Evolutionary conservation across 1,140 invertebrate genomes (phyloP).

Genomic region (Drosophila auraria): DNA sequence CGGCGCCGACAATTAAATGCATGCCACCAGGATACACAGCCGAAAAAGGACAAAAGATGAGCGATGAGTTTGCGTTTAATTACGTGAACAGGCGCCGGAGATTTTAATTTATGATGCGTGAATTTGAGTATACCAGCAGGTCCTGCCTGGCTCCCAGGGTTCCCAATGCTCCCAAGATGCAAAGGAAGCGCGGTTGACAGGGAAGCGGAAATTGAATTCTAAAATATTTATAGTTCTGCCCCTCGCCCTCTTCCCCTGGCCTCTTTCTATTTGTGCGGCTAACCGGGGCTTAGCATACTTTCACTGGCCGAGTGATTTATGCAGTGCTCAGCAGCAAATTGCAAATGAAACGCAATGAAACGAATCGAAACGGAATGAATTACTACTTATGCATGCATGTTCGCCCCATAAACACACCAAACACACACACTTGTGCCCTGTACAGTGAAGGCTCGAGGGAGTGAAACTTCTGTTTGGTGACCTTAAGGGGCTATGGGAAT

Average conservation of each 20-base stretch:
- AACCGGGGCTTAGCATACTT: conserved; percentile 56
- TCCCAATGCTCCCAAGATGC: background rate
- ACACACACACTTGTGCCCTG: conserved; percentile 1
- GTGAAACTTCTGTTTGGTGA: background rate
- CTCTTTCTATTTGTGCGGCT: conserved; percentile 11
- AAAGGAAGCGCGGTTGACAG: conserved; percentile 42
- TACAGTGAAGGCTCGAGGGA: background rate
- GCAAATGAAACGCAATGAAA: conserved; percentile 76
- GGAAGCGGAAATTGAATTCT: conserved; percentile 78
- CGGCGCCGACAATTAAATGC: conserved; percentile 74
- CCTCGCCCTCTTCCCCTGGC: background rate
- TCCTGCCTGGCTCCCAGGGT: background rate
- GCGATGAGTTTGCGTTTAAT: conserved; percentile 72
- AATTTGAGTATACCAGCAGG: conserved; percentile 22
- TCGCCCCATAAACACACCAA: conserved; percentile 27
- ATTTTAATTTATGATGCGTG: conserved; percentile 67
- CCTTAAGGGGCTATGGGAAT: fast-evolving
- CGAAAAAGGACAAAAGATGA: conserved; percentile 60
- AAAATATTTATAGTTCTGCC: conserved; percentile 67
- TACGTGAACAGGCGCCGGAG: conserved; percentile 60
- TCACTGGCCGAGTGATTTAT: conserved; percentile 69
- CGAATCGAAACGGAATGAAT: conserved; percentile 63
- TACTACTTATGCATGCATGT: conserved; percentile 79
- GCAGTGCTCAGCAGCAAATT: conserved; percentile 60
- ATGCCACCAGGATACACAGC: conserved; percentile 50